phyloP scores from a whole-genome alignment of 2,113 vertebrate genomes.

The Dicerorhinus sumatrensis region DNA sequence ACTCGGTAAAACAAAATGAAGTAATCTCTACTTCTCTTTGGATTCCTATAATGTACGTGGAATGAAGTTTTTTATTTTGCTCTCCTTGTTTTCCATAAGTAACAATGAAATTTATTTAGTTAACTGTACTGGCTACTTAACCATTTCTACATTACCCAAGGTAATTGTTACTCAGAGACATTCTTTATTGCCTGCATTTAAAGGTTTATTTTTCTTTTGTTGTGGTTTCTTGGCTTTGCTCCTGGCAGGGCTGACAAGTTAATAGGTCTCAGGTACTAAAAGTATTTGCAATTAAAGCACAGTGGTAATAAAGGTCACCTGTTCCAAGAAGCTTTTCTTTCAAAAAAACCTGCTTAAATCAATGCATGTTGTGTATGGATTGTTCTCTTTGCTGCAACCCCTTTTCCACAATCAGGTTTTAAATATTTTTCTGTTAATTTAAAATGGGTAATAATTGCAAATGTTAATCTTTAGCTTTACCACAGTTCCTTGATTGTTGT shows the following conservation, averaged over 20 bases:
- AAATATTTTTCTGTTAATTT: slow-evolving; percentile 53
- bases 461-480: slow-evolving; percentile 46
- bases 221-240: slow-evolving; percentile 73
- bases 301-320: slow-evolving; percentile 73
- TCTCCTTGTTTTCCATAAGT: slow-evolving; percentile 69
- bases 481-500: slow-evolving; percentile 16
- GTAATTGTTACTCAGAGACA: slow-evolving; percentile 69
- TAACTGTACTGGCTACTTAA: slow-evolving; percentile 55
- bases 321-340: slow-evolving; percentile 57
- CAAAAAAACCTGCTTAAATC: background rate
- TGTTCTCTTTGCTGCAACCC: background rate
- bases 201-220: slow-evolving; percentile 73
- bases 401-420: background rate
- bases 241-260: slow-evolving; percentile 70
- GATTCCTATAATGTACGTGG: slow-evolving; percentile 43
- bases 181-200: slow-evolving; percentile 68
- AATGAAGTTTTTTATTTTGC: slow-evolving; percentile 63
- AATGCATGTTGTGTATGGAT: background rate
- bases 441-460: slow-evolving; percentile 39
- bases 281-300: slow-evolving; percentile 75
- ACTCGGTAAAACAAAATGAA: slow-evolving; percentile 33
- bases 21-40: slow-evolving; percentile 24
- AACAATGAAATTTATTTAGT: slow-evolving; percentile 75
- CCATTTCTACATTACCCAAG: slow-evolving; percentile 56
- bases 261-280: slow-evolving; percentile 74